These are phyloP conservation scores for Agriopis leucophaearia DNA, from an alignment of 2,888 invertebrate species.

Conservation along the genomic window DNA sequence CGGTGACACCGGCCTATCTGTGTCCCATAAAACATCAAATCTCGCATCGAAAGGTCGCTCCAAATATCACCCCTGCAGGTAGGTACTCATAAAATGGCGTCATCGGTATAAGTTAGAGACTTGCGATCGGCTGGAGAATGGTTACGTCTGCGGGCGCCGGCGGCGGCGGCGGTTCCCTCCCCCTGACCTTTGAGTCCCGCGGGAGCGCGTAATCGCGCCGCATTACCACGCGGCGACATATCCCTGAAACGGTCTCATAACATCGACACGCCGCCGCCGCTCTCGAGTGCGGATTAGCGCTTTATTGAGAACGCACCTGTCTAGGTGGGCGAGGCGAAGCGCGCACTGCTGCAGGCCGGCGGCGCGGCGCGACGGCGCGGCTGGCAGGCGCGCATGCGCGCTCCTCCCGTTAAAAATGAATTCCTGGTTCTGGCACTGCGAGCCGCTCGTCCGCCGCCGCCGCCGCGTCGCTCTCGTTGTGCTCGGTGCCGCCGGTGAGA, in stretches of 20 bases:
- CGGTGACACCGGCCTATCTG: slow-evolving; percentile 25
- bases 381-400: slow-evolving; percentile 76
- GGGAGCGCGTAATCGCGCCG: slow-evolving; percentile 64
- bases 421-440: slow-evolving; percentile 77
- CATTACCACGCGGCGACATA: slow-evolving; percentile 63
- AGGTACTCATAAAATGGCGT: slow-evolving; percentile 70
- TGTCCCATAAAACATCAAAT: slow-evolving; percentile 61
- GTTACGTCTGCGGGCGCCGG: slow-evolving; percentile 57
- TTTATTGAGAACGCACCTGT: slow-evolving; percentile 63
- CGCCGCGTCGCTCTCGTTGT: slow-evolving; percentile 65
- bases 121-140: slow-evolving; percentile 65
- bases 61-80: slow-evolving; percentile 63
- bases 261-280: slow-evolving; percentile 52
- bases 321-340: slow-evolving; percentile 57
- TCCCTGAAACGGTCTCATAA: slow-evolving; percentile 58
- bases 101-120: slow-evolving; percentile 56
- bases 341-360: slow-evolving; percentile 70
- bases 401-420: slow-evolving; percentile 73
- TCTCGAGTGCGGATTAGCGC: slow-evolving; percentile 50
- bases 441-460: slow-evolving; percentile 71
- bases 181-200: slow-evolving; percentile 72
- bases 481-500: slow-evolving; percentile 48
- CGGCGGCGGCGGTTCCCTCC: slow-evolving; percentile 51
- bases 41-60: slow-evolving; percentile 63
- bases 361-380: slow-evolving; percentile 54